Evolutionary conservation across 2,888 invertebrate genomes (phyloP), one percentile per base, ranked within the genome.

Genomic region (Drosophila formosana): DNA sequence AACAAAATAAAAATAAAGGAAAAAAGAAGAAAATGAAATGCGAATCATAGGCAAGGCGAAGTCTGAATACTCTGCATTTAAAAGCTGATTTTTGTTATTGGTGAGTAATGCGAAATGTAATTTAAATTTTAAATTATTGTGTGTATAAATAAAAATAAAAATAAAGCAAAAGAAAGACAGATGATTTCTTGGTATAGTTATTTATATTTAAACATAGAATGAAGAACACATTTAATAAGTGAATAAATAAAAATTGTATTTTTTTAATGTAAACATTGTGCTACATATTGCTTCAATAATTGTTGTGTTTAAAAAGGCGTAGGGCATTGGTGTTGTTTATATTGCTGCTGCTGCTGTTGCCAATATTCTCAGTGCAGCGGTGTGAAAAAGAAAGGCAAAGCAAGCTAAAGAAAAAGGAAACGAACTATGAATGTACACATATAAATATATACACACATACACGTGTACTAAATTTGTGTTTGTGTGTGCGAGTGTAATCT

Each of bases 311-410:
- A 76, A 23, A 32, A 30, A 55, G 4, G 30, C 73, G 69, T 85
- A 90, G 90, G 69, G 85, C 41, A 78, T 76, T 66, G 62, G 4
- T 34, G 47, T 47, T 58, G 64, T 52, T 75, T 61, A 57, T 75
- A 56, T 66, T 75, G 81, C 64, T 75, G 83, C 53, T 80, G 71
- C 61, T 83, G 81, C 75, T 80, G 71, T 66, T 83, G 81, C 75
- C 72, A 80, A 73, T 82, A 79, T 76, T 75, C 81, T 71, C 73
- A 81, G 70, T 81, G 81, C 75, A 82, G 78, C 73, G 71, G 68
- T 81, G 81, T 70, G 80, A 75, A 76, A 75, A 76, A 76, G 80
- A 76, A 76, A 76, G 76, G 69, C 69, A 79, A 66, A 78, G 75
- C 78, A 75, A 58, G 75, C 75, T 72, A 63, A 75, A 79, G 73